These are phyloP conservation scores for Parus major DNA, from an alignment of 2,113 vertebrate genomes.

Conservation along the genomic window DNA sequence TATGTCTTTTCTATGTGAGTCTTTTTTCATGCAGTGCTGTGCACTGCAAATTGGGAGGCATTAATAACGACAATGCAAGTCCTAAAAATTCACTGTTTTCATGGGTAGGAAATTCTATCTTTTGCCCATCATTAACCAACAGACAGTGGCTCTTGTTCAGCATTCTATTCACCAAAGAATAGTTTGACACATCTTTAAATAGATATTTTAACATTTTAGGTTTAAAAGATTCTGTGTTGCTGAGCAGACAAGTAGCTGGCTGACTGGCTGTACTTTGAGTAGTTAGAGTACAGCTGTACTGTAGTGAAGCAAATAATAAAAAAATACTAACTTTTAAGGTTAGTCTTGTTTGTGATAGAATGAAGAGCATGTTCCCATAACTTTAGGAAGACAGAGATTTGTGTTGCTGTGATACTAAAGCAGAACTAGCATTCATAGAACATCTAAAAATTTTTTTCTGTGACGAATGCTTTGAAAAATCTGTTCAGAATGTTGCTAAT, in stretches of 20 bases:
- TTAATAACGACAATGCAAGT: not conserved
- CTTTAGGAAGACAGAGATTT: not conserved
- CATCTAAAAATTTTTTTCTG: not conserved
- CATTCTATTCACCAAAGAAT: not conserved
- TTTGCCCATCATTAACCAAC: not conserved
- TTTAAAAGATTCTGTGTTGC: not conserved
- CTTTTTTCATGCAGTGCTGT: not conserved
- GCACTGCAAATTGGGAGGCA: not conserved
- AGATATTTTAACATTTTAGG: not conserved
- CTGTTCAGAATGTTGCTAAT: not conserved
- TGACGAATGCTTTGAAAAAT: not conserved
- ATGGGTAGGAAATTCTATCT: not conserved
- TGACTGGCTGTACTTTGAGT: not conserved
- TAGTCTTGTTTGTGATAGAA: not conserved
- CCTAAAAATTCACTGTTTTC: not conserved
- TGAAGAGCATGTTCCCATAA: not conserved
- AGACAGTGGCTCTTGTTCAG: not conserved
- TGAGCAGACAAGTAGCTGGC: conserved; percentile 3
- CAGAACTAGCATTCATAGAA: not conserved
- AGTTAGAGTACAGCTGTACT: not conserved
- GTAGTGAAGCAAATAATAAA: not conserved
- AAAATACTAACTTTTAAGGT: not conserved
- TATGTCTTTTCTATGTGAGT: not conserved
- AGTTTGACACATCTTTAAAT: not conserved
- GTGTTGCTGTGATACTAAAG: not conserved